A percentile compares a stretch with the other conserved stretches of the same genome.
Conservation (phyloP, 2,797 vertebrate genomes). For the Poeciliopsis turneri region DNA sequence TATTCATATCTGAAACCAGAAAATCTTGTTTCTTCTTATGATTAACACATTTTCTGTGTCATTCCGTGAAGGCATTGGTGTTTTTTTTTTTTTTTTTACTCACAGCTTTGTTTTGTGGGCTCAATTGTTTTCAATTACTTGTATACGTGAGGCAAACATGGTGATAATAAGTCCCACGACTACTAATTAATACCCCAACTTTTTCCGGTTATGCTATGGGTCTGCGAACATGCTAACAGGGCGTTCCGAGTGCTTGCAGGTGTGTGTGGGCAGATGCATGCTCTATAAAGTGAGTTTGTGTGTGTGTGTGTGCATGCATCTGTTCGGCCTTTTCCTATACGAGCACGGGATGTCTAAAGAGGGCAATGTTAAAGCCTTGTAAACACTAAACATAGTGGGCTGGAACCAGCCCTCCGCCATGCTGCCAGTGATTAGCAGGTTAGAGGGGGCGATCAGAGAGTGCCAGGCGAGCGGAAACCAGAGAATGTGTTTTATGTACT, state of each 20-base stretch:
- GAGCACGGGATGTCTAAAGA: slow-evolving; percentile 44
- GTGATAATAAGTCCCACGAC: neutral
- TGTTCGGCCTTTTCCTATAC: slow-evolving; percentile 41
- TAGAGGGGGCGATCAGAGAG: slow-evolving; percentile 68
- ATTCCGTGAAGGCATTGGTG: neutral
- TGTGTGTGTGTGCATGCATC: slow-evolving; percentile 21
- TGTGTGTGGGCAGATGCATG: slow-evolving; percentile 36
- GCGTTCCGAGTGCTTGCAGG: slow-evolving; percentile 34
- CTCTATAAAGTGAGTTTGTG: slow-evolving; percentile 13
- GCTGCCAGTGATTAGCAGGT: slow-evolving; percentile 74
- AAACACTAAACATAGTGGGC: slow-evolving; percentile 78
- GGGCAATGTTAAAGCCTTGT: slow-evolving; percentile 58
- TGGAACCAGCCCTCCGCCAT: slow-evolving; percentile 50
- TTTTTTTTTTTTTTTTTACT: neutral
- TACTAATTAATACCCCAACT: neutral
- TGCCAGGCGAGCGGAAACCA: slow-evolving; percentile 65
- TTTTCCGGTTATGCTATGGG: neutral
- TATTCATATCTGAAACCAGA: neutral
- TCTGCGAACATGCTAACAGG: neutral
- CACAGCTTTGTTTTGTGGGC: neutral
- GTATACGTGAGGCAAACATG: neutral
- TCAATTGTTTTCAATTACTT: neutral
- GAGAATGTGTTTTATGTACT: slow-evolving; percentile 63
- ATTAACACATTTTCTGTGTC: neutral
- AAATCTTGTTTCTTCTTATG: neutral